Conservation (phyloP, 2,888 invertebrate species). For the Idaea biselata region DNA sequence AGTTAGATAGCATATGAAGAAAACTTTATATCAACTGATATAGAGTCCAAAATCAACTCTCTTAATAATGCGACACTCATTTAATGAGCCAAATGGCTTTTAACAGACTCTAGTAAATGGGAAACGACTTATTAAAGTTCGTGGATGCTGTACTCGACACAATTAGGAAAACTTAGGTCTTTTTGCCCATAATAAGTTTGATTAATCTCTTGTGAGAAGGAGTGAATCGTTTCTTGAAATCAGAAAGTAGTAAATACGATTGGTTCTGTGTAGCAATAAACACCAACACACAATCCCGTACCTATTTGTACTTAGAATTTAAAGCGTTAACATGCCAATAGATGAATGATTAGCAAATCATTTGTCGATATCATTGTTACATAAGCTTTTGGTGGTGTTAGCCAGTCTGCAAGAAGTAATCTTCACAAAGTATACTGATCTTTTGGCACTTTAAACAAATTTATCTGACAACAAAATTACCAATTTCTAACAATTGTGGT, state of each 20-base stretch:
- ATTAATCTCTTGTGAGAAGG: slow-evolving; percentile 69
- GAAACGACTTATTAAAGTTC: slow-evolving; percentile 74
- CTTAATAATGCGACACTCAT: slow-evolving; percentile 45
- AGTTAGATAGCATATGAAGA: slow-evolving; percentile 31
- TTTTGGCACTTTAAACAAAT: slow-evolving; percentile 61
- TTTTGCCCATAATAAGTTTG: slow-evolving; percentile 65
- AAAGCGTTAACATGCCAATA: slow-evolving; percentile 66
- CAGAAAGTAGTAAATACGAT: slow-evolving; percentile 68
- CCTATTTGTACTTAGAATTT: slow-evolving; percentile 68
- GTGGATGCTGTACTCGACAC: slow-evolving; percentile 55
- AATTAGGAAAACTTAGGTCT: slow-evolving; percentile 58
- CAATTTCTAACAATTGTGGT: slow-evolving; percentile 29
- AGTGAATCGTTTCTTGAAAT: slow-evolving; percentile 63
- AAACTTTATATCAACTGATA: slow-evolving; percentile 35
- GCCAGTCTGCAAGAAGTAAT: slow-evolving; percentile 49
- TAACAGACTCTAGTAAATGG: slow-evolving; percentile 72
- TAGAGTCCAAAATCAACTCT: slow-evolving; percentile 50
- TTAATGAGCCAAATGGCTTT: slow-evolving; percentile 68
- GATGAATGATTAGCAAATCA: slow-evolving; percentile 67
- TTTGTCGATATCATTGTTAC: slow-evolving; percentile 66
- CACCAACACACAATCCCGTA: slow-evolving; percentile 48
- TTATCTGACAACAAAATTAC: slow-evolving; percentile 28
- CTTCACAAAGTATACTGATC: slow-evolving; percentile 47
- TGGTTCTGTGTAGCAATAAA: slow-evolving; percentile 67
- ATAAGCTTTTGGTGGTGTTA: slow-evolving; percentile 64